A percentile compares a stretch with the other conserved stretches of the same genome.
Evolutionary conservation across 2,113 vertebrate species (phyloP).

Genomic region (Leptosomus discolor): DNA sequence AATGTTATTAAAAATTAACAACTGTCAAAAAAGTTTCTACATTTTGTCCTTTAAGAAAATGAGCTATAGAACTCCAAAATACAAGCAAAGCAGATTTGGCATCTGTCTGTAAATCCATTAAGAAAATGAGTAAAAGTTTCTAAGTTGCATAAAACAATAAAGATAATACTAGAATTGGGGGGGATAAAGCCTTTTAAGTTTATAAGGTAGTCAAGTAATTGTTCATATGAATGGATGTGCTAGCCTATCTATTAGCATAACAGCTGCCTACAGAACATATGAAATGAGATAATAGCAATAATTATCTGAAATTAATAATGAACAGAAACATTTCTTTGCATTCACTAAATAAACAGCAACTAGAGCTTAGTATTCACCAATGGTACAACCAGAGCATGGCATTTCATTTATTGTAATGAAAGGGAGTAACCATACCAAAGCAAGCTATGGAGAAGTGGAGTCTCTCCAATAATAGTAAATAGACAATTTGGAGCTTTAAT

Average conservation of each 20-base stretch:
- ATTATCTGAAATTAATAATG: slow-evolving; percentile 25
- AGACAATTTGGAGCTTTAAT: slow-evolving; percentile 4
- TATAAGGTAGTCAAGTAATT: slow-evolving; percentile 20
- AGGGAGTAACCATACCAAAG: background rate
- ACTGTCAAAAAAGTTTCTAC: background rate
- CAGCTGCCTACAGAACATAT: background rate
- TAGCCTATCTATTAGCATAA: slow-evolving; percentile 20
- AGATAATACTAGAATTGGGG: background rate
- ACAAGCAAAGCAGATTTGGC: background rate
- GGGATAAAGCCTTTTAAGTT: slow-evolving; percentile 23
- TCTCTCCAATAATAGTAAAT: background rate
- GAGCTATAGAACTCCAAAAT: background rate
- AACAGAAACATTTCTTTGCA: slow-evolving; percentile 19
- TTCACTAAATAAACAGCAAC: background rate
- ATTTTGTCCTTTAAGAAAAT: background rate
- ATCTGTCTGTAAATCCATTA: background rate
- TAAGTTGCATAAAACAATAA: background rate
- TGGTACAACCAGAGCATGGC: background rate
- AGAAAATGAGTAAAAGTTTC: slow-evolving; percentile 11
- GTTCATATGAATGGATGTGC: background rate
- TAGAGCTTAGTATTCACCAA: background rate
- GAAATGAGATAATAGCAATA: slow-evolving; percentile 41
- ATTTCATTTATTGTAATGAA: background rate
- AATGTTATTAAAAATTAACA: background rate
- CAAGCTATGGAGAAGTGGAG: background rate